phyloP scores from a whole-genome alignment of 2,888 invertebrate genomes.

The Hymenopus coronatus region DNA sequence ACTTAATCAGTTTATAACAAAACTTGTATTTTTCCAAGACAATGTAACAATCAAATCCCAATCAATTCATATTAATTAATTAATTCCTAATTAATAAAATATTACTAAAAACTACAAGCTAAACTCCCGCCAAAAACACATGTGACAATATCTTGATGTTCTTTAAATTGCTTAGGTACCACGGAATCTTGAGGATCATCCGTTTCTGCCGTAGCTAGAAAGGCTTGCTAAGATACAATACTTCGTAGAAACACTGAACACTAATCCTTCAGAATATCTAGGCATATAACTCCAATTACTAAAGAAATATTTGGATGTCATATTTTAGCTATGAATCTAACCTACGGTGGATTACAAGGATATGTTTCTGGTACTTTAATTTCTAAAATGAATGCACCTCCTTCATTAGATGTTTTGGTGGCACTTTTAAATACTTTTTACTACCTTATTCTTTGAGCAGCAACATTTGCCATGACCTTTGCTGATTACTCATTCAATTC shows the following conservation, averaged over 20 bases:
- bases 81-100: no score
- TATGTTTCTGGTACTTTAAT: conserved; percentile 98
- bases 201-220: conserved; percentile 87
- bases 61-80: no score
- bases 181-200: conserved; percentile 96
- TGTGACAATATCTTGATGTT: no score
- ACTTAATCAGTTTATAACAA: no score
- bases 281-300: conserved; percentile 94
- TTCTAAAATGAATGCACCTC: conserved; percentile 89
- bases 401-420: conserved; percentile 97
- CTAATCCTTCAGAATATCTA: conserved; percentile 97
- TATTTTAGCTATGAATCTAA: conserved; percentile 94
- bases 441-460: no score
- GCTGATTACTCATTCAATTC: no score
- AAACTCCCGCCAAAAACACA: no score
- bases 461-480: no score
- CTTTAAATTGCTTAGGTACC: conserved; percentile 95
- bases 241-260: conserved; percentile 93
- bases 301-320: conserved; percentile 99
- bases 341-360: conserved; percentile 99
- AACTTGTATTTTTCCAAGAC: no score
- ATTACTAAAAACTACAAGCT: no score
- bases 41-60: no score
- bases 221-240: conserved; percentile 92
- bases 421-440: no score